These are phyloP conservation scores for Rhabdophis nuchalis DNA, from an alignment of 2,797 vertebrate genomes.

Conservation along the genomic window DNA sequence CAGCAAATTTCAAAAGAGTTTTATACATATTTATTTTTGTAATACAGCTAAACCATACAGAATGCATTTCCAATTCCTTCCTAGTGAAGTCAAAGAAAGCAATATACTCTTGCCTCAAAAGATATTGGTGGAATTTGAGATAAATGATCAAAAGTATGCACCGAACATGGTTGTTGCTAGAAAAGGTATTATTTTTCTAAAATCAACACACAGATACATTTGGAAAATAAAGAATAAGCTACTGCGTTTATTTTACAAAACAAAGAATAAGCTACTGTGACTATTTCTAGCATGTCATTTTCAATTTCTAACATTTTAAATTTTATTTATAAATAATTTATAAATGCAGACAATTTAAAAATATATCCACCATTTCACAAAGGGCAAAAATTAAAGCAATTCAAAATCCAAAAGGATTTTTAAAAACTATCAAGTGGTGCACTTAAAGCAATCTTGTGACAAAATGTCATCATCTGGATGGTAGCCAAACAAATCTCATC, in stretches of 20 bases:
- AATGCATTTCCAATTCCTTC: background rate
- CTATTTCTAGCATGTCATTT: background rate
- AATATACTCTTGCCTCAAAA: background rate
- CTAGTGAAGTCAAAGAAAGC: background rate
- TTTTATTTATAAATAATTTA: background rate
- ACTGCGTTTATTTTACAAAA: background rate
- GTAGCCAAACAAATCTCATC: background rate
- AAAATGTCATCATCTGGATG: background rate
- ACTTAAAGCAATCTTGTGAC: background rate
- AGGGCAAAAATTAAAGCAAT: background rate
- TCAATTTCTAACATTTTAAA: background rate
- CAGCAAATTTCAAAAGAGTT: conserved; percentile 26
- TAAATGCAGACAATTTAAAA: background rate
- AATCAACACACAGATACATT: background rate
- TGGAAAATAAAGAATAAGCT: conserved; percentile 18
- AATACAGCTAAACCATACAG: background rate
- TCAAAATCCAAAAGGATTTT: background rate
- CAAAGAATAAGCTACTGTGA: background rate
- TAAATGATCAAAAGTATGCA: conserved; percentile 12
- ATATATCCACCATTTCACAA: background rate
- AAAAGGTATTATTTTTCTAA: conserved; percentile 19
- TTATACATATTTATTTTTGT: conserved; percentile 18
- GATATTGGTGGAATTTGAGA: background rate
- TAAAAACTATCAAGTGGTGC: background rate
- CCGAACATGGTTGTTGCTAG: background rate